Evolutionary conservation across 2,113 vertebrate genomes (phyloP).

Genomic region (Otus sunia): DNA sequence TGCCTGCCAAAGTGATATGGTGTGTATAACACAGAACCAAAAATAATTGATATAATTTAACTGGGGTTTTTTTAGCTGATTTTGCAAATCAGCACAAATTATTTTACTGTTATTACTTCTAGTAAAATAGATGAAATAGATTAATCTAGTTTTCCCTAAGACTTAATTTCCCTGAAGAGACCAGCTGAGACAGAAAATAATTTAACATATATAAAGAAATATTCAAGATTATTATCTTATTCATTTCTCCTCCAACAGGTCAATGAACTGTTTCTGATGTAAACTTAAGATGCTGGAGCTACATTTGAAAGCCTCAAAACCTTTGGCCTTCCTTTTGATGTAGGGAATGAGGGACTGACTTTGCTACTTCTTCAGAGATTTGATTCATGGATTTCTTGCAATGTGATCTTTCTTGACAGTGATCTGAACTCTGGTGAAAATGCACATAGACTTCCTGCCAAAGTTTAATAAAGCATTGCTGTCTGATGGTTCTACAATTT

Average conservation of each 20-base stretch:
- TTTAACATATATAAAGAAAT: background rate
- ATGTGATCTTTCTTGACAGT: background rate
- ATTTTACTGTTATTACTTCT: slow-evolving; percentile 1
- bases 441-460: background rate
- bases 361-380: background rate
- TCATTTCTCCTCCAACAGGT: background rate
- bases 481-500: background rate
- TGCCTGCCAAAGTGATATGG: background rate
- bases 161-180: background rate
- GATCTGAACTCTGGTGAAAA: slow-evolving; percentile 9
- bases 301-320: background rate
- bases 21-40: background rate
- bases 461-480: background rate
- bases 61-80: background rate
- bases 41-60: background rate
- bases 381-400: background rate
- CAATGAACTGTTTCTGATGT: background rate
- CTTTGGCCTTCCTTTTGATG: background rate
- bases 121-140: slow-evolving; percentile 8
- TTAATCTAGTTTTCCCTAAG: background rate
- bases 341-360: background rate
- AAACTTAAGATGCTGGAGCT: background rate
- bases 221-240: background rate
- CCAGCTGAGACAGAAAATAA: slow-evolving; percentile 7
- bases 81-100: background rate